Percentiles rank a stretch among this genome's conserved stretches.
Evolutionary conservation across 2,113 vertebrate genomes (phyloP).

Genomic region (Cyanoliseus patagonus): DNA sequence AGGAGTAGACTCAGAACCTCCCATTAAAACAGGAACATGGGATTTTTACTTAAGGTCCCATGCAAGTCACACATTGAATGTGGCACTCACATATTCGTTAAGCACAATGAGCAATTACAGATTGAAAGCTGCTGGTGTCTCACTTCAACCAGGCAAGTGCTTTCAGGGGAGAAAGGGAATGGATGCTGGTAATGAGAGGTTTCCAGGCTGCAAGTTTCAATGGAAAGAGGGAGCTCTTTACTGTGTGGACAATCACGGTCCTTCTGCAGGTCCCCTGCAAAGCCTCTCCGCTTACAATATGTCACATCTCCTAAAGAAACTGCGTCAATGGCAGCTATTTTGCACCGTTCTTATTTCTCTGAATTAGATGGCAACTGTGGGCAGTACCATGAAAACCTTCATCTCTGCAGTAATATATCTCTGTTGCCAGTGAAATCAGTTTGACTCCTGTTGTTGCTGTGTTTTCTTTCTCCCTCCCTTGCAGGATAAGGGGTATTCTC

Average conservation of each 20-base stretch:
- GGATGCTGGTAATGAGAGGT: not conserved
- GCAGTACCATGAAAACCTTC: not conserved
- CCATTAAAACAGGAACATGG: not conserved
- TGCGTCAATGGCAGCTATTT: not conserved
- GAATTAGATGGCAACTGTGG: not conserved
- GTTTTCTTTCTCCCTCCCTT: not conserved
- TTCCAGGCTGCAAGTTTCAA: not conserved
- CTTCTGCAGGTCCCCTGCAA: not conserved
- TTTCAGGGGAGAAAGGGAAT: not conserved
- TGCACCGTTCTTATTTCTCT: not conserved
- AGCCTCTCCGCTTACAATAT: not conserved
- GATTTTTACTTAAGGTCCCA: not conserved
- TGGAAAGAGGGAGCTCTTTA: not conserved
- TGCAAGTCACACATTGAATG: rapidly evolving
- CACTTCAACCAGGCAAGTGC: not conserved
- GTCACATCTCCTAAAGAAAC: not conserved
- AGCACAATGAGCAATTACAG: not conserved
- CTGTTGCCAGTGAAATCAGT: not conserved
- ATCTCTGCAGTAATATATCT: not conserved
- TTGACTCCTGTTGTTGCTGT: not conserved
- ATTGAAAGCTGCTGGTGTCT: slow-evolving; percentile 33
- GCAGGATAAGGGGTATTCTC: not conserved
- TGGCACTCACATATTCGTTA: not conserved
- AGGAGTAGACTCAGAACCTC: not conserved
- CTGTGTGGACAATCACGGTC: rapidly evolving